Evolutionary conservation across 1,140 invertebrate species (phyloP), one percentile per base, ranked within the genome.

Genomic region (Radopholus similis): DNA sequence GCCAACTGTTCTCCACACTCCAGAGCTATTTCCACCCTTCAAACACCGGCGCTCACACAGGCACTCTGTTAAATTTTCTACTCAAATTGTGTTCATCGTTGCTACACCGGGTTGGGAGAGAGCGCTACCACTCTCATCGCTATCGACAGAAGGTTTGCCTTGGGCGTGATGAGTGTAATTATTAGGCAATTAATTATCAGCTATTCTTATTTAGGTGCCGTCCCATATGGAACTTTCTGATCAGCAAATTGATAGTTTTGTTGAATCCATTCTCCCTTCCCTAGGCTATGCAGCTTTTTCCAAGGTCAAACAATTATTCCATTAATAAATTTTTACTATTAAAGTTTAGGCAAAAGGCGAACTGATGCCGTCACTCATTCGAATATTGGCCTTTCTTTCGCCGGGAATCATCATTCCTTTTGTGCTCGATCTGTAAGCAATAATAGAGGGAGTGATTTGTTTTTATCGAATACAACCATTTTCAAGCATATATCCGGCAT

Each of bases 1-100:
- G 88, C 57, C 89, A 89, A 68, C 88, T 95, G 77, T 88, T 95
- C 72, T 89, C 89, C 73, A 88, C 90, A 0, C 83, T 93, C 2
- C 90, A 92, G 82, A 91, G 90, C 8, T 95, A 92, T 84, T 89
- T 90, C 76, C 90, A 95, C 85, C 90, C 91, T 56, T 92, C 92
- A 0, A 95, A 95, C 83, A 81, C 84, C 64, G 92, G 92, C 28
- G 86, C 88, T 23, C 83, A 72, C 35, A 77, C 76, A 4, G 34
- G 26, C 38, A 73, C 73, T 28, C 21, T 78, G 34, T 34, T 78
- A 8, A 71, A 55, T 4, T 77, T 81, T 60, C 4, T 73, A 9
- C 53, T 49, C 23, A 73, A 74, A 56, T 51, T 77, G 30, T 68
- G 38, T n/a, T 15, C 58, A 4, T 15, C 64, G 15, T 66, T 81